Percentiles rank a stretch among this genome's conserved stretches.
These are phyloP conservation scores for Brachyalestes nurse DNA, from an alignment of 2,797 vertebrate genomes.

Conservation along the genomic window DNA sequence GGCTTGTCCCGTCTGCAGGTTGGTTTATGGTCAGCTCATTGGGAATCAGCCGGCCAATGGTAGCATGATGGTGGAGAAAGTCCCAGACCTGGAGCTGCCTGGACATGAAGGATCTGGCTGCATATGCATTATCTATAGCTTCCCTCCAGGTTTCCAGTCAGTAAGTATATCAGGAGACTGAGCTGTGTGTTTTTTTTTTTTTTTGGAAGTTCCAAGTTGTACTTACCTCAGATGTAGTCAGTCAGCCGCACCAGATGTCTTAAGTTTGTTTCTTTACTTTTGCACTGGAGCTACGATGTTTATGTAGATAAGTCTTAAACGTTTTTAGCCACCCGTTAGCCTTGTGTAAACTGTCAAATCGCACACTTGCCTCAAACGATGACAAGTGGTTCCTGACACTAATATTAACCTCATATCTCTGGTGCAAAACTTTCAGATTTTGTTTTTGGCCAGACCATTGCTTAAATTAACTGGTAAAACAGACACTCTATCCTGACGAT, in stretches of 20 bases:
- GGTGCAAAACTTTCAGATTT: not conserved
- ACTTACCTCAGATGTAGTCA: not conserved
- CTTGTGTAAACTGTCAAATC: not conserved
- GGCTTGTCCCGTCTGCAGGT: conserved; percentile 91
- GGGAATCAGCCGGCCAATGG: conserved; percentile 94
- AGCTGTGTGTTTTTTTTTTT: not conserved
- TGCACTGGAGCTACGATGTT: not conserved
- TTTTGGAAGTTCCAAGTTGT: no score
- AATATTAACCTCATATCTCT: not conserved
- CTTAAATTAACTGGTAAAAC: not conserved
- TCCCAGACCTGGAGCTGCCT: conserved; percentile 86
- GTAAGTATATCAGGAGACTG: conserved; percentile 75
- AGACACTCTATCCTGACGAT: not conserved
- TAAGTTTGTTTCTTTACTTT: not conserved
- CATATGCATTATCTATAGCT: conserved; percentile 95
- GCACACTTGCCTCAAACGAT: not conserved
- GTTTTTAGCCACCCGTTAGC: not conserved
- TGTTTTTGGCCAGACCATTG: not conserved
- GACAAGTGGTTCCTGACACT: not conserved
- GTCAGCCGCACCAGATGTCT: not conserved
- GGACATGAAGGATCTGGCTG: conserved; percentile 91
- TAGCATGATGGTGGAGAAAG: conserved; percentile 90
- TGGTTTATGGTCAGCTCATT: conserved; percentile 91
- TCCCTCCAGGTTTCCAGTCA: conserved; percentile 90
- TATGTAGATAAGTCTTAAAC: not conserved